phyloP scores from a whole-genome alignment of 2,888 invertebrate species.

The Loripinus fragilis region DNA sequence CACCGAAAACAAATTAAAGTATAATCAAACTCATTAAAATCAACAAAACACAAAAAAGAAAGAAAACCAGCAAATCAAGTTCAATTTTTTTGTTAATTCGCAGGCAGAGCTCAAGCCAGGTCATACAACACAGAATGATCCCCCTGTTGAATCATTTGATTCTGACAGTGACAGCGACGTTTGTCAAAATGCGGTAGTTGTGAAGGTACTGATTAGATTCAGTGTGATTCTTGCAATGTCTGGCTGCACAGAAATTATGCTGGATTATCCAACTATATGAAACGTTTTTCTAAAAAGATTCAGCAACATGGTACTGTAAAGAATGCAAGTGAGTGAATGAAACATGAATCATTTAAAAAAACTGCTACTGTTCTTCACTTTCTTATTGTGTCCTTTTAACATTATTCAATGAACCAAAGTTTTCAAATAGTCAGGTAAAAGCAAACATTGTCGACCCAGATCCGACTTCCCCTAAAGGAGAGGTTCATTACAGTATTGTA shows the following conservation, averaged over 20 bases:
- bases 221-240: conserved; percentile 10
- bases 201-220: neutral
- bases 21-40: neutral
- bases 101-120: neutral
- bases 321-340: conserved; percentile 12
- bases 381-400: too few relatives aligned
- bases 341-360: too few relatives aligned
- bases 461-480: too few relatives aligned
- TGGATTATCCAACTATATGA: conserved; percentile 6
- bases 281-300: neutral
- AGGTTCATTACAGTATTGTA: too few relatives aligned
- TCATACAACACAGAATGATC: neutral
- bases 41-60: neutral
- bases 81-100: neutral
- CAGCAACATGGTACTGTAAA: neutral
- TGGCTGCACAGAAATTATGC: conserved; percentile 23
- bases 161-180: neutral
- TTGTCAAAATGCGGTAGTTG: neutral
- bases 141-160: too few relatives aligned
- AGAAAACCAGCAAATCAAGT: neutral
- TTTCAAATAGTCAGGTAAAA: too few relatives aligned
- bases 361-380: too few relatives aligned
- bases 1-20: neutral
- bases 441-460: too few relatives aligned
- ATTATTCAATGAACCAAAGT: too few relatives aligned